Evolutionary conservation across 2,797 vertebrate genomes (phyloP), one percentile per base, ranked within the genome.

Genomic region (Myotis daubentonii): DNA sequence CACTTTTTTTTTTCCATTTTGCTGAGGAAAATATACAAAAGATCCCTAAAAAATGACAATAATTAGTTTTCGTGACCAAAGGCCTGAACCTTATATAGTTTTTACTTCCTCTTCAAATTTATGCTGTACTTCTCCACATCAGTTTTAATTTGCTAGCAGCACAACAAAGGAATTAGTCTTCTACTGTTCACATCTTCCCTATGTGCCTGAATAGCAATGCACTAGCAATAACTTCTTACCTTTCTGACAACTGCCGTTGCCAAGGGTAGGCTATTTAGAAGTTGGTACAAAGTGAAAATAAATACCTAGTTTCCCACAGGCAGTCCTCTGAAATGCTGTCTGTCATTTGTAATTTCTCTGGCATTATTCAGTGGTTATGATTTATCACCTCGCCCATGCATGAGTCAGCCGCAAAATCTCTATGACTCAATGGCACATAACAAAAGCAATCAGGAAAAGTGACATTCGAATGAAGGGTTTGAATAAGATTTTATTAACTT

Each of bases 291-390:
- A 93, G 74, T 51, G 89, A 92, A 97, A 97, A 97, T 97, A 98
- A 97, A 96, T 95, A 96, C 76, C 96, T 95, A 80, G 47, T 60
- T 97, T 97, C 88, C 96, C 85, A 65, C 78, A 93, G 93, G 94
- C 90, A 93, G 74, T 70, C 33, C 33, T 41, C 0, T 95, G 95
- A 96, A 95, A 92, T 97, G 84, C 91, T 51, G 96, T 96, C 91
- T 57, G 71, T 97, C 65, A 47, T 92, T 91, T 95, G 66, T 94
- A 87, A 96, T 95, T 96, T 97, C 89, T 94, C 62, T 93, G 75
- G 82, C 0, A 0, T 92, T 92, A 62, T 91, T 94, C 89, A 91
- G 60, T 72, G 28, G 87, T 91, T 74, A 8, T 97, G 96, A 97
- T 91, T 96, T 95, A 97, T 96, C 41, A 41, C 88, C 88, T 91